Base-by-base conservation (phyloP, 2,888 invertebrate genomes). In the Plagodis dolabraria region DNA sequence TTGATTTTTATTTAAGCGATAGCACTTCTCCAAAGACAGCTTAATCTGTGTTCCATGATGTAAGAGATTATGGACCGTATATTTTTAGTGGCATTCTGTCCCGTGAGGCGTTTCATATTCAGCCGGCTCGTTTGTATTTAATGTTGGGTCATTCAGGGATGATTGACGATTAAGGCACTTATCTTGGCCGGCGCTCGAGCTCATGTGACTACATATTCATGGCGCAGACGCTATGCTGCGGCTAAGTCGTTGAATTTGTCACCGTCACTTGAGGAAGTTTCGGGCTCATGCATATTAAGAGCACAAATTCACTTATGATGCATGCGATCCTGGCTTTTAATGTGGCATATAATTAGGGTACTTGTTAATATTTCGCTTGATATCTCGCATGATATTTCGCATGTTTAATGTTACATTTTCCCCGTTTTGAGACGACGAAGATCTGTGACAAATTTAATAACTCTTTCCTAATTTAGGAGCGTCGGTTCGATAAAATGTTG, bases 1-100 rank as follows among this genome's bases (percentile, higher is more conserved):
- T 92, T 86, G 90, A 90, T 89, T 92, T 89, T 89, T 91, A 89
- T 89, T 90, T 88, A 86, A 78, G 76, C 72, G 76, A 81, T 82
- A 79, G 74, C 77, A 73, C 79, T 76, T 72, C 71, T 47, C 65
- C 65, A 62, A 22, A 69, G 65, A 60, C 65, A 69, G 72, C 67
- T 75, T 84, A 78, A 83, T 84, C 79, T 75, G 68, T 74, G 72
- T 38, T 77, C 76, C 76, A 68, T 57, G 70, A 72, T 73, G 73
- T 75, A 72, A 42, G 64, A 64, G 74, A 67, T 65, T 67, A 67
- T 65, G 67, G 67, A 42, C 60, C 67, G 61, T 66, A 65, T 63
- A 68, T 60, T 72, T 72, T 68, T 66, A 65, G 63, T 58, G 57
- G 64, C 68, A 52, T 64, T 70, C 68, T 72, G 69, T 66, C 46